phyloP scores from a whole-genome alignment of 1,140 invertebrate genomes.

The Drosophila leontia region DNA sequence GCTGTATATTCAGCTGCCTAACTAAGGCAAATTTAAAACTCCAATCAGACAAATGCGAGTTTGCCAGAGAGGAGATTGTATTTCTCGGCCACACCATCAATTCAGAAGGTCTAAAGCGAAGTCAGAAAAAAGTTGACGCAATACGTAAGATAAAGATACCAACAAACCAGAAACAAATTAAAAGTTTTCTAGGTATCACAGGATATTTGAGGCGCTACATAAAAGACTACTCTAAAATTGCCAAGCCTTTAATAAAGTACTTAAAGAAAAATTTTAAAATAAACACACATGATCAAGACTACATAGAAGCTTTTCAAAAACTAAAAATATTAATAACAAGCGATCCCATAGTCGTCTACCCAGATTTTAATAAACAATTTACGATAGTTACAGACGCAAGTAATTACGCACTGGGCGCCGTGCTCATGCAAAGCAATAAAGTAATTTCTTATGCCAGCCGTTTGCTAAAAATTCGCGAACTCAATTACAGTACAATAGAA shows the following conservation, averaged over 20 bases:
- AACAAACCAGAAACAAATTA: conserved; percentile 35
- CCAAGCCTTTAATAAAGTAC: too few species aligned
- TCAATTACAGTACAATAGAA: too few species aligned
- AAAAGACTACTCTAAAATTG: too few species aligned
- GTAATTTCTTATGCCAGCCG: not conserved
- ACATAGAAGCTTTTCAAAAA: too few species aligned
- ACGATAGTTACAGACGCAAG: conserved; percentile 28
- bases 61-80: conserved; percentile 35
- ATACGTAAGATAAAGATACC: conserved; percentile 21
- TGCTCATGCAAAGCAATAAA: conserved; percentile 15
- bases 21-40: conserved; percentile 5
- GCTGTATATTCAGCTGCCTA: too few species aligned
- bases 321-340: too few species aligned
- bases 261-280: too few species aligned
- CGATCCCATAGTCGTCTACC: conserved; percentile 1
- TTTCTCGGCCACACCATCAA: conserved; percentile 70
- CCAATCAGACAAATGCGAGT: conserved; percentile 1
- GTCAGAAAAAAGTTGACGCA: conserved; percentile 38
- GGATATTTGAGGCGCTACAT: too few species aligned
- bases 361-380: conserved; percentile 32
- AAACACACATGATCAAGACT: too few species aligned
- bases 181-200: conserved; percentile 36
- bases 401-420: conserved; percentile 31
- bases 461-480: not conserved
- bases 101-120: conserved; percentile 51